These are phyloP conservation scores for Phasianus colchicus DNA, from an alignment of 2,113 vertebrate genomes.

Conservation along the genomic window DNA sequence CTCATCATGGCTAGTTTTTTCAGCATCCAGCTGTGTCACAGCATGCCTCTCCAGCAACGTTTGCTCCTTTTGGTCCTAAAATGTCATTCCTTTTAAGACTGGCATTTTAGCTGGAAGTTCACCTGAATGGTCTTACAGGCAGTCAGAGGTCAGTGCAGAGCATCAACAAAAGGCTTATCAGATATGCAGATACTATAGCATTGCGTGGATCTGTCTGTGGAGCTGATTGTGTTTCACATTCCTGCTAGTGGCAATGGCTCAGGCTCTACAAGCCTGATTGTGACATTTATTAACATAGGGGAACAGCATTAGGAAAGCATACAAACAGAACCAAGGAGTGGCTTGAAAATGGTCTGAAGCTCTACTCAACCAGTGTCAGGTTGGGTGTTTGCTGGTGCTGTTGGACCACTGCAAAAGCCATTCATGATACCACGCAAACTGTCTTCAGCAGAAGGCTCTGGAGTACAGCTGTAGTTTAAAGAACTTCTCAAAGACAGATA, in stretches of 20 bases:
- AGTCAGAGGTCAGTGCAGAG: not conserved
- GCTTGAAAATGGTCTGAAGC: not conserved
- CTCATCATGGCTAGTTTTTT: not conserved
- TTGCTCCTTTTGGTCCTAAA: not conserved
- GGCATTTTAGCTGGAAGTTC: slow-evolving; percentile 8
- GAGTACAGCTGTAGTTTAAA: not conserved
- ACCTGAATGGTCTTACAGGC: not conserved
- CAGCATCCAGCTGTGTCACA: accelerated
- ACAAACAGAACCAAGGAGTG: not conserved
- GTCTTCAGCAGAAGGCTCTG: not conserved
- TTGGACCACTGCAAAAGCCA: not conserved
- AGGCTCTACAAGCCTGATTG: not conserved
- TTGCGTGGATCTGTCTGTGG: not conserved
- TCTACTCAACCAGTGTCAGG: not conserved
- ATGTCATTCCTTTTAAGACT: not conserved
- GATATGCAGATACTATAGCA: not conserved
- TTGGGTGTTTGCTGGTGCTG: not conserved
- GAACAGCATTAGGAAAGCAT: not conserved
- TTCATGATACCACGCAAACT: not conserved
- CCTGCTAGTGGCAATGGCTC: not conserved
- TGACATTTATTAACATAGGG: not conserved
- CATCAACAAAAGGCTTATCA: not conserved
- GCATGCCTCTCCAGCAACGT: not conserved
- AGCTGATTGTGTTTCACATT: not conserved
- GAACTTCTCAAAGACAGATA: not conserved